Evolutionary conservation across 2,888 invertebrate species (phyloP).

Genomic region (Volucella bombylans): DNA sequence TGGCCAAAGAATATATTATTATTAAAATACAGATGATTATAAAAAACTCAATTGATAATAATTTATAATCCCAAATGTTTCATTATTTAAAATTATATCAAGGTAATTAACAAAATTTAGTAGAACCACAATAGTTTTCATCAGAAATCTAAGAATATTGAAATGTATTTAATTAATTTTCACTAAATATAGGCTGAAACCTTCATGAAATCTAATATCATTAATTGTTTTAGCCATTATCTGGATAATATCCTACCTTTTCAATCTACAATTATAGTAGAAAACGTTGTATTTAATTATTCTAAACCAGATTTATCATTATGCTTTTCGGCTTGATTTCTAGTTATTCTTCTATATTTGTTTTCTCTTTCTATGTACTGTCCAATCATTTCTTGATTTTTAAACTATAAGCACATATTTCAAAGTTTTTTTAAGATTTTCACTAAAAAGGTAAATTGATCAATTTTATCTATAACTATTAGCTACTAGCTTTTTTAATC

Average conservation of each 20-base stretch:
- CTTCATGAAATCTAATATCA: neutral
- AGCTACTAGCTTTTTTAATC: constrained; percentile 2
- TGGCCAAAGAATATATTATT: constrained; percentile 9
- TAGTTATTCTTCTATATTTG: constrained; percentile 1
- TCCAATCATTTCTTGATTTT: constrained; percentile 18
- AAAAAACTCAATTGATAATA: constrained; percentile 29
- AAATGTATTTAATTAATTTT: constrained; percentile 8
- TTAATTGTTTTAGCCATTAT: constrained; percentile 2
- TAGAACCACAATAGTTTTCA: constrained; percentile 20
- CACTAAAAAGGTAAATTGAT: constrained; percentile 8
- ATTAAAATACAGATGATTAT: constrained; percentile 33
- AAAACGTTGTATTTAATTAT: no score
- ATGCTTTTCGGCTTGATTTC: no score
- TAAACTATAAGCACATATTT: constrained; percentile 10
- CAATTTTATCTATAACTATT: constrained; percentile 8
- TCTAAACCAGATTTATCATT: no score
- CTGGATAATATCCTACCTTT: no score
- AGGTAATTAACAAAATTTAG: constrained; percentile 29
- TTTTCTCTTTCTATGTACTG: constrained; percentile 13
- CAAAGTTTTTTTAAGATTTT: constrained; percentile 9
- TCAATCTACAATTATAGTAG: no score
- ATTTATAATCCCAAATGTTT: constrained; percentile 13
- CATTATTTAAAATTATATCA: constrained; percentile 14
- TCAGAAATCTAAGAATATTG: constrained; percentile 16
- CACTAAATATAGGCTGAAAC: neutral